Base-by-base conservation (phyloP, 2,113 vertebrate species). In the Hyla sarda region DNA sequence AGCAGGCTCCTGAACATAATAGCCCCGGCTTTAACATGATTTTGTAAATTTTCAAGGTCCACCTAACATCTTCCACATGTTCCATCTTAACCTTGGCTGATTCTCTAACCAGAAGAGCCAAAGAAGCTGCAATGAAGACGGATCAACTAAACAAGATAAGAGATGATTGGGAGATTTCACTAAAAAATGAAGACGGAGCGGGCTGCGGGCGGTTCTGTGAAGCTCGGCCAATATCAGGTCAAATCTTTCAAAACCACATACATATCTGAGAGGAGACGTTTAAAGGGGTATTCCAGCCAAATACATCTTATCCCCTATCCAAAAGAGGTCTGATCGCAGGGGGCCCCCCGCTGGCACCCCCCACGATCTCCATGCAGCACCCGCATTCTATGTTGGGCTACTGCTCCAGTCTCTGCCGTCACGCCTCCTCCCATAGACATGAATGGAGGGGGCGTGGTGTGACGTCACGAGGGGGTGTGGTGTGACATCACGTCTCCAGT, bases 51-150 rank as follows among this genome's bases (percentile, higher is more conserved):
- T 17, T 37, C 12, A 37, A 41, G 19, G 67, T 23, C 67, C 32
- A 41, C 23, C 67, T 71, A 71, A 71, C 34, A 41, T 71, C 7
- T 71, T 71, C 67, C 67, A 71, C 67, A 71, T 71, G 67, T 71
- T 71, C 30, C 16, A 32, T 17, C 11, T 8, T 69, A 69, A 37
- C 65, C 67, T 71, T 71, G 67, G 67, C 17, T 41, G 32, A 41
- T 41, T 32, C 19, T 41, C 2, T 21, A 21, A 23, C 32, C 37
- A 71, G 34, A 41, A 41, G 17, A 21, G 32, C 65, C 16, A 69
- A 69, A 7, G 62, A 67, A 28, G 16, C 28, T 67, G 30, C 13
- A 32, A 7, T 32, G 14, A 6, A 17, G 4, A 32, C 30, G 30
- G 65, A 69, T 37, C 34, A 71, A 16, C 32, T 11, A 1, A 10